Evolutionary conservation across 2,113 vertebrate genomes (phyloP).

Genomic region (Erythrocercus mccallii): DNA sequence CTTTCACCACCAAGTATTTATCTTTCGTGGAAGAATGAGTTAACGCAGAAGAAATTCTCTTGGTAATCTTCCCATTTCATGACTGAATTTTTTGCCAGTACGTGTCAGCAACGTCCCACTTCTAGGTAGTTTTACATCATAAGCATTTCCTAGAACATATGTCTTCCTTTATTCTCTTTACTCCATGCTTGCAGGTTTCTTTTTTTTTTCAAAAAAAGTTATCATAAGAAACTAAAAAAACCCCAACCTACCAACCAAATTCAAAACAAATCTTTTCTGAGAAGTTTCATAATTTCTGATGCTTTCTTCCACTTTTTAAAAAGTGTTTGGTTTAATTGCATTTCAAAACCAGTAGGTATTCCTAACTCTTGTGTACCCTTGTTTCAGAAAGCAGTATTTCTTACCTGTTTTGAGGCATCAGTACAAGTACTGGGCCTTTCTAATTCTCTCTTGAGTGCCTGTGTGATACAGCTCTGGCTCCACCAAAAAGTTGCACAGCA

Average conservation of each 20-base stretch:
- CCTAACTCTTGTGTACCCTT: neutral
- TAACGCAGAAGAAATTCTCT: neutral
- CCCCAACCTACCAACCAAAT: neutral
- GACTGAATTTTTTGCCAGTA: neutral
- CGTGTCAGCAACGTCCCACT: neutral
- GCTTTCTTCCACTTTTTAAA: neutral
- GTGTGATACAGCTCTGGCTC: neutral
- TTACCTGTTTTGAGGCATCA: neutral
- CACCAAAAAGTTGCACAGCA: neutral
- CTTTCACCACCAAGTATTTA: neutral
- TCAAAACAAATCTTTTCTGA: neutral
- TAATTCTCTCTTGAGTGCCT: neutral
- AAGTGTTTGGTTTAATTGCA: neutral
- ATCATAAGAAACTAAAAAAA: neutral
- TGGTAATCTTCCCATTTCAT: neutral
- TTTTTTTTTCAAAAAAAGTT: neutral
- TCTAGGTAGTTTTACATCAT: neutral
- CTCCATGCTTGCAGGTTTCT: neutral
- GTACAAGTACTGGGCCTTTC: neutral
- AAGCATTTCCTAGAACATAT: neutral
- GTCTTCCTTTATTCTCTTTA: neutral
- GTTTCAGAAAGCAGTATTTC: neutral
- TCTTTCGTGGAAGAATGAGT: neutral
- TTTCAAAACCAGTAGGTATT: neutral
- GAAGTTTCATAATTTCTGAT: neutral